Percentiles rank a stretch among this genome's conserved stretches.
Evolutionary conservation across 2,113 vertebrate genomes (phyloP).

Genomic region (Narcine bancroftii): DNA sequence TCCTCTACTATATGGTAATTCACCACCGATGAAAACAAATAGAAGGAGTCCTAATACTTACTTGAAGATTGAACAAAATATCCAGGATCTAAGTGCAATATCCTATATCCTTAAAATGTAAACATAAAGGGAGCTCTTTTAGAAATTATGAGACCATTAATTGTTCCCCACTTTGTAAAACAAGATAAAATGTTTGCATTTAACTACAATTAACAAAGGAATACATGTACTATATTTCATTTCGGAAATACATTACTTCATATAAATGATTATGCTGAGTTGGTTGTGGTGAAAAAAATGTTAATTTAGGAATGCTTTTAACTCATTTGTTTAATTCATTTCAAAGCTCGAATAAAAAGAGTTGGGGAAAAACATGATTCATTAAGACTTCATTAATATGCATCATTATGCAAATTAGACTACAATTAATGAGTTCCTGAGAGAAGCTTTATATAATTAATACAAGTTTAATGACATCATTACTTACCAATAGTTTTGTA

Average conservation of each 20-base stretch:
- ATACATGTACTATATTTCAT: constrained; percentile 36
- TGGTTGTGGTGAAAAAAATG: constrained; percentile 32
- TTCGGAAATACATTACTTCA: constrained; percentile 36
- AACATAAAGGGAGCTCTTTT: constrained; percentile 28
- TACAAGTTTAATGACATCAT: constrained; percentile 99
- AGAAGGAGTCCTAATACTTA: background rate
- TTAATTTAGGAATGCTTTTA: constrained; percentile 63
- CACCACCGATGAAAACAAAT: background rate
- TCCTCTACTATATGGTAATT: background rate
- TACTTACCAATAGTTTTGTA: constrained; percentile 99
- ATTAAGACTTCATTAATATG: constrained; percentile 99
- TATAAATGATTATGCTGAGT: constrained; percentile 23
- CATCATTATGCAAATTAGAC: constrained; percentile 99
- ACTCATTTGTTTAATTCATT: constrained; percentile 99
- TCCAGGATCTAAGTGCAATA: background rate
- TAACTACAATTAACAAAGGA: constrained; percentile 34
- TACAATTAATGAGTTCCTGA: constrained; percentile 99
- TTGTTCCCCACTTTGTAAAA: constrained; percentile 36
- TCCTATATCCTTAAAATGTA: constrained; percentile 11
- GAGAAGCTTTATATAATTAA: constrained; percentile 99
- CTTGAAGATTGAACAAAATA: background rate
- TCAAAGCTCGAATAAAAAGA: constrained; percentile 99
- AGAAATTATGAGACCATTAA: constrained; percentile 31
- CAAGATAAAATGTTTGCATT: constrained; percentile 33
- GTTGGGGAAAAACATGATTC: constrained; percentile 99